phyloP scores from a whole-genome alignment of 2,113 vertebrate genomes.

The Oriolus oriolus region DNA sequence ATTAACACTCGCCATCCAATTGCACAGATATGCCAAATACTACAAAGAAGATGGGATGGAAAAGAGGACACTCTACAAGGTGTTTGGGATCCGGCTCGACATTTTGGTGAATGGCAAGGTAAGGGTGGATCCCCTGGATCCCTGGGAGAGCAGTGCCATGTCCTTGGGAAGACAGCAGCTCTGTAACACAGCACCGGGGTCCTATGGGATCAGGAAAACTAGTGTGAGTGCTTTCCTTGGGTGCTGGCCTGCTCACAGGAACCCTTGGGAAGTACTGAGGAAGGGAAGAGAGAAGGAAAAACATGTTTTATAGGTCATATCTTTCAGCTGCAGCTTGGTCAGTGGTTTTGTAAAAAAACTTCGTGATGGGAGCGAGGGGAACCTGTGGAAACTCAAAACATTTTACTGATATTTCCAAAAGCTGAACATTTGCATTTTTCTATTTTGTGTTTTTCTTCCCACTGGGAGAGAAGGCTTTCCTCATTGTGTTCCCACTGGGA shows the following conservation, averaged over 20 bases:
- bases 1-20: neutral
- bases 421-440: neutral
- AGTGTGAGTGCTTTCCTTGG: neutral
- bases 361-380: rapidly evolving
- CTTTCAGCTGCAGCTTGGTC: neutral
- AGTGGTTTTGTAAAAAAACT: neutral
- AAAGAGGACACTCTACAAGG: slow-evolving; percentile 87
- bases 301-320: neutral
- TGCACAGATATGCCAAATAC: slow-evolving; percentile 82
- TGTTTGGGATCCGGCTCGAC: slow-evolving; percentile 90
- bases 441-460: neutral
- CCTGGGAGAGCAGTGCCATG: neutral
- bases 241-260: neutral
- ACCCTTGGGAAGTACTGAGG: neutral
- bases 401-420: neutral
- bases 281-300: neutral
- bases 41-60: slow-evolving; percentile 73
- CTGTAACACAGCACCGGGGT: neutral
- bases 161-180: neutral
- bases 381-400: neutral
- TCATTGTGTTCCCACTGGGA: neutral
- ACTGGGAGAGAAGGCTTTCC: neutral
- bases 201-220: neutral
- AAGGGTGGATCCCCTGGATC: neutral
- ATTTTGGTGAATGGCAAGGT: slow-evolving; percentile 91